Evolutionary conservation across 2,797 vertebrate genomes (phyloP).

Genomic region (Gephyroberyx darwinii): DNA sequence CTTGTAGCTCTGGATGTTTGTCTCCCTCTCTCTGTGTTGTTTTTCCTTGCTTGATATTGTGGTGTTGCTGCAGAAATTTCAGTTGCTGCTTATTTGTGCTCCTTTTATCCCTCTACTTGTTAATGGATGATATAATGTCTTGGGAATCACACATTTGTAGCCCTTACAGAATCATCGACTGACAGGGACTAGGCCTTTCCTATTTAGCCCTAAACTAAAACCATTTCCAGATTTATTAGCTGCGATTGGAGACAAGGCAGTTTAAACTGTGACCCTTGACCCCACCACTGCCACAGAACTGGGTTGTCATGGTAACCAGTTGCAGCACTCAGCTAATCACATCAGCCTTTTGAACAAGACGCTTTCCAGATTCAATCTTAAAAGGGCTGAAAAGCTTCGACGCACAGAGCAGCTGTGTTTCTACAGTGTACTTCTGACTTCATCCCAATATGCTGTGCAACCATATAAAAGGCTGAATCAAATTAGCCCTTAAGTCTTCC

Average conservation of each 20-base stretch:
- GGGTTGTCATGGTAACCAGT: not conserved
- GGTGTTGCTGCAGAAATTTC: not conserved
- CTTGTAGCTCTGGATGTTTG: not conserved
- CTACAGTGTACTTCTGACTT: not conserved
- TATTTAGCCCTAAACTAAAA: too few species aligned
- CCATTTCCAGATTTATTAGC: too few species aligned
- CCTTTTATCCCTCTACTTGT: not conserved
- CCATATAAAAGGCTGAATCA: not conserved
- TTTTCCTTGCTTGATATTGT: constrained; percentile 5
- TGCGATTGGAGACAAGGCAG: too few species aligned
- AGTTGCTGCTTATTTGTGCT: not conserved
- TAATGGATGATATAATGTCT: too few species aligned
- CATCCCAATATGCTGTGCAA: not conserved
- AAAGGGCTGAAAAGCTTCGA: not conserved
- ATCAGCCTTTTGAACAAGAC: not conserved
- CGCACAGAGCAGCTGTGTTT: not conserved
- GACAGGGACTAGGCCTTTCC: too few species aligned
- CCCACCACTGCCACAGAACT: not conserved
- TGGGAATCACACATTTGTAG: too few species aligned
- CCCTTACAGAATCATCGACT: too few species aligned
- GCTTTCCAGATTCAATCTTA: not conserved
- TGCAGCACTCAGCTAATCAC: not conserved
- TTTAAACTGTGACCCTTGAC: not conserved
- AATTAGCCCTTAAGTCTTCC: not conserved
- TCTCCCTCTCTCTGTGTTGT: not conserved